Percentiles rank a stretch among this genome's conserved stretches.
Evolutionary conservation across 2,888 invertebrate species (phyloP).

Genomic region (Octonoba sinensis): DNA sequence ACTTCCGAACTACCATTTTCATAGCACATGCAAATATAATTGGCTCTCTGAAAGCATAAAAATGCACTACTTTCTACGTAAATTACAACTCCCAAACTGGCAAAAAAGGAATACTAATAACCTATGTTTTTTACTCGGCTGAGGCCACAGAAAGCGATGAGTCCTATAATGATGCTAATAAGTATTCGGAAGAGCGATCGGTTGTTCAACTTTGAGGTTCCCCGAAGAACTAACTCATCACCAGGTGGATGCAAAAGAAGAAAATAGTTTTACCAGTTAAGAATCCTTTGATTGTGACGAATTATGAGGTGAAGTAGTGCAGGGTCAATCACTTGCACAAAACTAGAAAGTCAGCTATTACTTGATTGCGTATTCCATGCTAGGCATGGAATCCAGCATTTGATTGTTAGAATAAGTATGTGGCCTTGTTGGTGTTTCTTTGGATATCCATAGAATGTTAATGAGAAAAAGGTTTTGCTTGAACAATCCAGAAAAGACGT

Average conservation of each 20-base stretch:
- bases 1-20: too few relatives aligned
- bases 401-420: background rate
- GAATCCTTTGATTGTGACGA: background rate
- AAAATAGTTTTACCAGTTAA: slow-evolving; percentile 11
- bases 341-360: slow-evolving; percentile 29
- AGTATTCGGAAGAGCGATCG: slow-evolving; percentile 23
- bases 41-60: too few relatives aligned
- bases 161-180: slow-evolving; percentile 11
- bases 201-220: slow-evolving; percentile 30
- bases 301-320: slow-evolving; percentile 1
- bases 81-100: too few relatives aligned
- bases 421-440: too few relatives aligned
- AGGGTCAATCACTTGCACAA: slow-evolving; percentile 34
- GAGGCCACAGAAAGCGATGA: too few relatives aligned
- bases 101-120: too few relatives aligned
- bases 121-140: too few relatives aligned
- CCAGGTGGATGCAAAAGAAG: background rate
- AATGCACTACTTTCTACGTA: too few relatives aligned
- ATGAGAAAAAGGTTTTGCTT: too few relatives aligned
- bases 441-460: too few relatives aligned
- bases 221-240: slow-evolving; percentile 5
- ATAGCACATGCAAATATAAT: too few relatives aligned
- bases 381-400: background rate
- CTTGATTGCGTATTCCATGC: background rate
- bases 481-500: too few relatives aligned